Evolutionary conservation across 2,888 invertebrate species (phyloP), one percentile per base, ranked within the genome.

Genomic region (Noctua fimbriata): DNA sequence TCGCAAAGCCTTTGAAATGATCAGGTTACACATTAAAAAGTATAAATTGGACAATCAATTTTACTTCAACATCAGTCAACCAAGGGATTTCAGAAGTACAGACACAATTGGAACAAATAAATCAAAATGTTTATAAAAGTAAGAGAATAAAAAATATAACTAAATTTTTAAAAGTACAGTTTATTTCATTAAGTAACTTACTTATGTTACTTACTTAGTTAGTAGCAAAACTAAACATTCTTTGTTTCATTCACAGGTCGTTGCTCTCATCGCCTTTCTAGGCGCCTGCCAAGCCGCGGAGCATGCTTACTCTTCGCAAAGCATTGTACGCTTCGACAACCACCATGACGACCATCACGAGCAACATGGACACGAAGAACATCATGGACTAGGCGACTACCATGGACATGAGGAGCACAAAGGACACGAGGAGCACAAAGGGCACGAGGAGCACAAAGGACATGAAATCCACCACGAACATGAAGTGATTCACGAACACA

Each of bases 281-380:
- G 90, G 92, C 89, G 86, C 88, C 66, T 89, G 89, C 76, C 80
- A 89, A n/a, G 90, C 91, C 6, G 86, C 71, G 1, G 90, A 92
- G 63, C 91, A 92, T 41, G 92, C 91, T n/a, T 90, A 90, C 76
- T 92, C 92, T 6, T 92, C 91, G 14, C 91, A 92, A 79, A 92
- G 90, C 66, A 90, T 92, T 63, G 88, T 89, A 9, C 91, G 82
- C 44, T 90, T 87, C 24, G 84, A 83, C 28, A 78, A 41, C 21
- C 79, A 84, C 18, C 79, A 83, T 28, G 82, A 83, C 9, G 80
- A 83, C 58, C 81, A 88, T 65, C 71, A 87, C n/a, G 75, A 81
- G 47, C 72, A 81, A 24, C 69, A 81, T 18, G 77, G 65, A 18
- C 67, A 76, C 7, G 69, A 73, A 28, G 78, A 85, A n/a, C 79